Base-by-base conservation (phyloP, 1,140 invertebrate species). In the Chironomus tepperi region DNA sequence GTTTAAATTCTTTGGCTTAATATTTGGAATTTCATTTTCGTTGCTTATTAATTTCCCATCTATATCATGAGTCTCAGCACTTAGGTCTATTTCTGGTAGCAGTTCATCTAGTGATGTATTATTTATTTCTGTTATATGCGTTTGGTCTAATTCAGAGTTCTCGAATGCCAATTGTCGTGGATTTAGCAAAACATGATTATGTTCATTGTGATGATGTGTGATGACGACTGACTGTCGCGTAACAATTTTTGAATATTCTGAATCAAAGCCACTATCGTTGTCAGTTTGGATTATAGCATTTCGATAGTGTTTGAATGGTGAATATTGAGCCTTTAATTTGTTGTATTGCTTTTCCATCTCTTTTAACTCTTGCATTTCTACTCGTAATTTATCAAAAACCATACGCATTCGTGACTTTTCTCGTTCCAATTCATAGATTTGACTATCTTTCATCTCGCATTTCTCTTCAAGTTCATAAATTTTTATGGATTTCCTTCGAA, bases 401-500 rank as follows among this genome's bases (percentile, higher is more conserved):
- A 70, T 70, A 18, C 18, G n/a, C 65, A 70, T 70, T 70, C 18
- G 19, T 10, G 16, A 19, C 19, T 10, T 19, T 21, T 70, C 65
- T 3, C 16, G 9, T 21, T 70, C 65, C 18, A 70, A 21, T 19
- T 16, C 65, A 70, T 70, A 70, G 5, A 70, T 70, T 19, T 19
- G 16, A 19, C 7, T 21, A 70, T 70, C 65, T 10, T 70, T 70
- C 19, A 19, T 18, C 9, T 70, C 65, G 18, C 65, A 70, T 70
- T 70, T 70, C 19, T 70, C 65, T 10, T 70, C 65, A 1, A 70
- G 16, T 70, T 70, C 65, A 70, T 70, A 70, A 12, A 70, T 70
- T 19, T 19, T 70, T 18, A 70, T 21, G 9, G 65, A 70, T 70
- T 70, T 70, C 19, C 18, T 70, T 0, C 65, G 16, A 10, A 70